A percentile compares a stretch with the other conserved stretches of the same genome.
Evolutionary conservation across 1,140 invertebrate species (phyloP).

Genomic region (Lutraria rhynchaena): DNA sequence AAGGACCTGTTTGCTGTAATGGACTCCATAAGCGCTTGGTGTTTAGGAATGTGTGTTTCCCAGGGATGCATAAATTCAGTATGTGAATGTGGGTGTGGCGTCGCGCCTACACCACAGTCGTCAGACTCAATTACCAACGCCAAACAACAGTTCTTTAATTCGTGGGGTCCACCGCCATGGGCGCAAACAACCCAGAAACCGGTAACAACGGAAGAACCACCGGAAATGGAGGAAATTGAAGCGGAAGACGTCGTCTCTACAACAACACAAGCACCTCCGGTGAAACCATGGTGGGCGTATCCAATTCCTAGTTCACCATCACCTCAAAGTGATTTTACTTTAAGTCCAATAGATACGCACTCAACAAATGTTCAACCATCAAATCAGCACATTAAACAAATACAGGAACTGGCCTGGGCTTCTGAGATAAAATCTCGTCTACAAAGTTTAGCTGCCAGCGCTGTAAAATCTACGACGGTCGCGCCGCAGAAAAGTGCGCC

Average conservation of each 20-base stretch:
- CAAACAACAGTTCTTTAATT: background rate
- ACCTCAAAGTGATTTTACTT: conserved; percentile 10
- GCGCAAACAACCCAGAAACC: background rate
- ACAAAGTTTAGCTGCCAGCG: background rate
- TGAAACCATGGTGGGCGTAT: background rate
- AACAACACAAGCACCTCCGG: background rate
- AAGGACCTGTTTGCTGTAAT: conserved; percentile 43
- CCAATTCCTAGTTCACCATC: conserved; percentile 11
- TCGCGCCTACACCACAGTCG: background rate
- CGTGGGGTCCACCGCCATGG: background rate
- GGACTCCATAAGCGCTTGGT: conserved; percentile 40
- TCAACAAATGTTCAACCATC: background rate
- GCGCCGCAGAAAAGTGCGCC: background rate
- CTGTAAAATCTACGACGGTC: background rate
- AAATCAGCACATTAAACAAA: conserved; percentile 2
- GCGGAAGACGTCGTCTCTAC: conserved; percentile 27
- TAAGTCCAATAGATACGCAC: conserved; percentile 27
- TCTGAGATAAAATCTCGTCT: conserved; percentile 24
- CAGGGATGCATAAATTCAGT: conserved; percentile 22
- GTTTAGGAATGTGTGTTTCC: conserved; percentile 28
- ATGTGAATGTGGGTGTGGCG: conserved; percentile 27
- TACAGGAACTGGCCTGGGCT: conserved; percentile 18
- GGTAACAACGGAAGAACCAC: conserved; percentile 48
- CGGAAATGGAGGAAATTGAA: conserved; percentile 41
- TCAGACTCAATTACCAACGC: background rate